Evolutionary conservation across 2,888 invertebrate genomes (phyloP).

Genomic region (Meliscaeva auricollis): DNA sequence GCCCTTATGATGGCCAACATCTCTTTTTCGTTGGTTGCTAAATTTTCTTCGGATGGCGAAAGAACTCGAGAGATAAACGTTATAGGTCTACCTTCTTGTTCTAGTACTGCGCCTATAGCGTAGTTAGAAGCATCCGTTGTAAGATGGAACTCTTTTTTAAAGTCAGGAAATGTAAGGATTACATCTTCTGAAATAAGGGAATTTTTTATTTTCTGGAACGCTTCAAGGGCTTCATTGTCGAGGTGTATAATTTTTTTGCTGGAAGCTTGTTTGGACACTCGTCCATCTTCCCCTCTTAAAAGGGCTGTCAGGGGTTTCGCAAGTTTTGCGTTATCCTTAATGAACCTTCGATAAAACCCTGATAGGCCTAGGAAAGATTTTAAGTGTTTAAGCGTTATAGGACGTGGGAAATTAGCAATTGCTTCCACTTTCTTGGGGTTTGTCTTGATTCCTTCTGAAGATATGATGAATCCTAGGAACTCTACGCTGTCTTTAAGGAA

Average conservation of each 20-base stretch:
- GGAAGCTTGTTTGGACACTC: not conserved
- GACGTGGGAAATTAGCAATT: too few relatives aligned
- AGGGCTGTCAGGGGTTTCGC: not conserved
- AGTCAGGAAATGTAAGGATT: not conserved
- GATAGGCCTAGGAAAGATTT: not conserved
- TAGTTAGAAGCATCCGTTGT: not conserved
- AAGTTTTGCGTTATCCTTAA: not conserved
- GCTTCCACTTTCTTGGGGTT: too few relatives aligned
- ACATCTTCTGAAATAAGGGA: not conserved
- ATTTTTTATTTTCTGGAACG: conserved; percentile 3
- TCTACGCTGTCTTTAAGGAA: too few relatives aligned
- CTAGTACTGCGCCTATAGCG: not conserved
- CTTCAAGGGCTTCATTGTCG: not conserved
- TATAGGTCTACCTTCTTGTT: not conserved
- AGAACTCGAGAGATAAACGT: not conserved
- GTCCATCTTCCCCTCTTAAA: not conserved
- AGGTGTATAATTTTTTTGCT: not conserved
- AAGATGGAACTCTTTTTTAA: not conserved
- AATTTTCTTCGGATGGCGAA: not conserved
- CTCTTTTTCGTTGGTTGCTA: conserved; percentile 1
- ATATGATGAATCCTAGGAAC: too few relatives aligned
- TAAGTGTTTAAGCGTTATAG: too few relatives aligned
- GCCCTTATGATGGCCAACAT: not conserved
- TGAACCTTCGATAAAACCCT: not conserved
- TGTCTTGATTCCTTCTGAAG: too few relatives aligned